Conservation (phyloP, 1,140 invertebrate genomes). For the Chironomus striatipennis region DNA sequence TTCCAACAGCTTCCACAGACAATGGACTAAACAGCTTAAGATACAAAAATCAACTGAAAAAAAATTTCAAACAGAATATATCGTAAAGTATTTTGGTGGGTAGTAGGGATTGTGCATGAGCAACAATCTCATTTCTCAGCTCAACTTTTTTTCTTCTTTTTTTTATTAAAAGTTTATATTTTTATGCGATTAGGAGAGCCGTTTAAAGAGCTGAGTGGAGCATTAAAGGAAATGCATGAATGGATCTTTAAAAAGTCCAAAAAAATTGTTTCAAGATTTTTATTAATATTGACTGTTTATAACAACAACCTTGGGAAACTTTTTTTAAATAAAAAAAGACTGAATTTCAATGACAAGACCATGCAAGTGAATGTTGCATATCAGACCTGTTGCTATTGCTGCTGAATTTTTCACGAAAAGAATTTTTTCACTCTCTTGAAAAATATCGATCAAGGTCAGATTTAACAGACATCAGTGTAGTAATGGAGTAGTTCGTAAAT, state of each 20-base stretch:
- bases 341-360: not conserved
- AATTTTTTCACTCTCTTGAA: not conserved
- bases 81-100: not conserved
- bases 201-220: too few species aligned
- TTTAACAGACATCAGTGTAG: too few species aligned
- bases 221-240: not conserved
- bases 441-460: not conserved
- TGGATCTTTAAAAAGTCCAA: not conserved
- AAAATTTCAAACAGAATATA: not conserved
- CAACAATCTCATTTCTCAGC: constrained; percentile 1
- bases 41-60: constrained; percentile 1
- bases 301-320: too few species aligned
- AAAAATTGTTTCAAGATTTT: too few species aligned
- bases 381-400: not conserved
- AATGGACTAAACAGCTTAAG: not conserved
- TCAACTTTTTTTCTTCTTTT: not conserved
- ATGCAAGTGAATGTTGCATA: not conserved
- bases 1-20: too few species aligned
- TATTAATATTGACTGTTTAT: too few species aligned
- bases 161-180: not conserved
- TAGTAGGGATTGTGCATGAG: not conserved
- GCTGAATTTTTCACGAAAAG: not conserved
- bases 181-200: too few species aligned
- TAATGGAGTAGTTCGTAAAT: too few species aligned
- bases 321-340: too few species aligned